Base-by-base conservation (phyloP, 2,113 vertebrate species). In the Heteronetta atricapilla region DNA sequence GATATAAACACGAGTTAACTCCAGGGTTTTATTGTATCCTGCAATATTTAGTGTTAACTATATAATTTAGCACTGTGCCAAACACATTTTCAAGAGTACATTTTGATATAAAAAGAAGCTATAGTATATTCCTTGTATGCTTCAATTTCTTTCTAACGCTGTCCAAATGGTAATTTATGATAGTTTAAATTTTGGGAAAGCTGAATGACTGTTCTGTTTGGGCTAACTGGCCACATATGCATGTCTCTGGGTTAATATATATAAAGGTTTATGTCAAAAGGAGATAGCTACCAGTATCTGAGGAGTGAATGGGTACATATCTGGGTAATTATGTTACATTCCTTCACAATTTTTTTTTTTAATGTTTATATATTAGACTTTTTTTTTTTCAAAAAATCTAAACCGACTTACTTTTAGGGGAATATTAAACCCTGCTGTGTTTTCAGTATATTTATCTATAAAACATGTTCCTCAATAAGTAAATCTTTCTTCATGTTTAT, bases 51-150 rank as follows among this genome's bases (percentile, higher is more conserved):
- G 98, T 98, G 98, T 98, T 98, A 97, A 98, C 97, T 97, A 97
- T 98, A 98, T 98, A 97, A 98, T 98, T 98, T 98, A 98, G 97
- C 97, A 98, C 98, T 98, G 98, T 98, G 98, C 98, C 98, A 98
- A 98, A 98, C 98, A 98, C 98, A 97, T 98, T 98, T 98, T 98
- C 97, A 97, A 98, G 96, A 98, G 97, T 98, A 98, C 98, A 94
- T 98, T 98, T 98, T 98, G 98, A 98, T 98, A 98, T 98, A 98
- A 98, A 46, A 98, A 98, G 98, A 98, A 98, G 98, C 87, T 98
- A 97, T 98, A 98, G 98, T 98, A 98, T 98, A 97, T 98, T 98
- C 91, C 96, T 98, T 98, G 98, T 98, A 98, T 98, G 98, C 96
- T 98, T 98, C 98, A 91, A 90, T 98, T 98, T 98, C 96, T 98